Base-by-base conservation (phyloP, 1,140 invertebrate genomes). In the Bombyx mori region DNA sequence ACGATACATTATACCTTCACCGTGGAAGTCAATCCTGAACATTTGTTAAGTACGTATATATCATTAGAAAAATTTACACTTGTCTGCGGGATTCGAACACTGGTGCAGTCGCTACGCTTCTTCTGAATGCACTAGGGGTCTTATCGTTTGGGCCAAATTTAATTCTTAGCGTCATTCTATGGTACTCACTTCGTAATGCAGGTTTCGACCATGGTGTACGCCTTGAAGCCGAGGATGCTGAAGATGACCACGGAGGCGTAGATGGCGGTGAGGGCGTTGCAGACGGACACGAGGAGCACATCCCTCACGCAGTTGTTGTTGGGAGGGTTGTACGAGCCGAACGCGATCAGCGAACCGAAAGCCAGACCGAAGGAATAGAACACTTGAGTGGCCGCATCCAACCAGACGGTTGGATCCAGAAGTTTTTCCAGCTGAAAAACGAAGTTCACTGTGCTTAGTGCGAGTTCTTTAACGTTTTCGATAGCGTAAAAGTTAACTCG, bases 331-430 rank as follows among this genome's bases (percentile, higher is more conserved):
- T 97, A 97, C 54, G 94, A 95, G 46, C 95, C 95, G 72, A 97
- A 97, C 2, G 96, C 95, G 69, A 97, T 97, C 42, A 97, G 89
- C 0, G 96, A 96, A 18, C 97, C 97, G 80, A 98, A 98, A 12
- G 95, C 97, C 64, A 98, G 88, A 8, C 97, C 97, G 79, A 98
- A 96, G 5, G 95, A 97, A 85, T 98, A 98, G 87, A 98, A 98
- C 10, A 98, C 97, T 90, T 98, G 97, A 0, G 96, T 97, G 7
- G 96, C 96, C 5, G 97, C 97, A 78, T 97, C 96, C 67, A 97
- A 88, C 97, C 97, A 98, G 1, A 97, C 95, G 51, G 90, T 94
- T 1, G 94, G 93, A 69, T 95, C 91, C 46, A 92, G 75, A 42
- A 97, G 87, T 77, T 94, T 96, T 62, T 94, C 93, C 65, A 96